These are phyloP conservation scores for Helarctos malayanus DNA, from an alignment of 2,797 vertebrate species.

Conservation along the genomic window DNA sequence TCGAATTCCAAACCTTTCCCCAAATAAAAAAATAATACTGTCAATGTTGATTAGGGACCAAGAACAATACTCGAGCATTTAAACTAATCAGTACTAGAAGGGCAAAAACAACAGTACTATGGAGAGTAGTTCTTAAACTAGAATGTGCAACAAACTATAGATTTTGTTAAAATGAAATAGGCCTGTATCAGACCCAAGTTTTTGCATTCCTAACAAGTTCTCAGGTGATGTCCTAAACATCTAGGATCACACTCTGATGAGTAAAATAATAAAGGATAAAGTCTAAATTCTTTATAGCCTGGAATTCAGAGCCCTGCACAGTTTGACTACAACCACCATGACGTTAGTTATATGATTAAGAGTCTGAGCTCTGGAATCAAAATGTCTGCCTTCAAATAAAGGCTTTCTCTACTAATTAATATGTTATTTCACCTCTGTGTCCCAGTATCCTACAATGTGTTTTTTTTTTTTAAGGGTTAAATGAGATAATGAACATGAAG, in stretches of 20 bases:
- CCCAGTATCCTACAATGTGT: not conserved
- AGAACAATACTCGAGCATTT: not conserved
- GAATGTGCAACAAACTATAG: not conserved
- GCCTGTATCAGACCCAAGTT: not conserved
- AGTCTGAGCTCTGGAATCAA: not conserved
- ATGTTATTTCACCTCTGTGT: not conserved
- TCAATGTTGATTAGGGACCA: not conserved
- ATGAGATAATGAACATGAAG: not conserved
- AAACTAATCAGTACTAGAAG: not conserved
- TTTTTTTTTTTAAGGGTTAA: constrained; percentile 11
- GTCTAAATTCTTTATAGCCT: constrained; percentile 3
- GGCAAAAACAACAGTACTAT: not conserved
- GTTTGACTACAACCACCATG: not conserved
- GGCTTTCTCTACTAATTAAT: constrained; percentile 5
- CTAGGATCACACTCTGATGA: not conserved
- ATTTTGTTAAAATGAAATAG: constrained; percentile 17
- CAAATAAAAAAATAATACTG: constrained; percentile 7
- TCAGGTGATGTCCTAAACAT: not conserved
- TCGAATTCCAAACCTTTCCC: constrained; percentile 48
- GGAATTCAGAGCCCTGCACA: not conserved
- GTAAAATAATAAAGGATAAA: not conserved
- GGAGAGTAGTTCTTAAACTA: not conserved
- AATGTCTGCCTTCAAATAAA: constrained; percentile 42
- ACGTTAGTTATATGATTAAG: not conserved
- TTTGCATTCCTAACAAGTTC: not conserved